Percentiles rank a stretch among this genome's conserved stretches.
Conservation (phyloP, 2,797 vertebrate species). For the Rhodeus uyekii region DNA sequence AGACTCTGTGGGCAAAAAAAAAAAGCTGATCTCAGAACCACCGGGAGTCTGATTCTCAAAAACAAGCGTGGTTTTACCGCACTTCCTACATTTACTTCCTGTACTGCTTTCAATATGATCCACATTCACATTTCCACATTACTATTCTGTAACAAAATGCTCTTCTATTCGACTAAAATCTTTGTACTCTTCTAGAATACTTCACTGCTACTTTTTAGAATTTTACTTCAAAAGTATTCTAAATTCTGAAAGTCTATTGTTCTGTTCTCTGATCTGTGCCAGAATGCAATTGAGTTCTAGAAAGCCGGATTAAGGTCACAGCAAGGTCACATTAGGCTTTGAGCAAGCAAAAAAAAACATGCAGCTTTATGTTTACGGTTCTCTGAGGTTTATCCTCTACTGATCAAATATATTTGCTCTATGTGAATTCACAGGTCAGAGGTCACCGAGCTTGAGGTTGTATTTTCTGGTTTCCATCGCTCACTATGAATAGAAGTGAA, state of each 20-base stretch:
- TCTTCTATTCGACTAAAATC: not conserved
- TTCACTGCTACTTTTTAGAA: not conserved
- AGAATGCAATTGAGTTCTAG: not conserved
- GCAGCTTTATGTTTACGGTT: not conserved
- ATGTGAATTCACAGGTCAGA: not conserved
- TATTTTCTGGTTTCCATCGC: not conserved
- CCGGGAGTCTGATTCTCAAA: not conserved
- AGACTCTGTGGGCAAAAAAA: not conserved
- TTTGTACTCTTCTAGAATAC: not conserved
- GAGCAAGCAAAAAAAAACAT: not conserved
- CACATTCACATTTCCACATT: not conserved
- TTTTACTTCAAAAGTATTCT: not conserved
- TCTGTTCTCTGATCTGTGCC: not conserved
- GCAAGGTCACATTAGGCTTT: not conserved
- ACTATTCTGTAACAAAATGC: not conserved
- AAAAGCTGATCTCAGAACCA: not conserved
- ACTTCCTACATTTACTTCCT: not conserved
- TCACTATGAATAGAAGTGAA: not conserved
- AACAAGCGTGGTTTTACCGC: not conserved
- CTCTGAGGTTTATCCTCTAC: not conserved
- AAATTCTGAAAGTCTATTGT: not conserved
- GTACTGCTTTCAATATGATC: not conserved
- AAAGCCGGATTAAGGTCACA: conserved; percentile 8
- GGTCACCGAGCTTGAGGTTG: not conserved
- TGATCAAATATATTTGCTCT: not conserved